Conservation (phyloP, 2,888 invertebrate genomes). For the Coenonympha glycerion region DNA sequence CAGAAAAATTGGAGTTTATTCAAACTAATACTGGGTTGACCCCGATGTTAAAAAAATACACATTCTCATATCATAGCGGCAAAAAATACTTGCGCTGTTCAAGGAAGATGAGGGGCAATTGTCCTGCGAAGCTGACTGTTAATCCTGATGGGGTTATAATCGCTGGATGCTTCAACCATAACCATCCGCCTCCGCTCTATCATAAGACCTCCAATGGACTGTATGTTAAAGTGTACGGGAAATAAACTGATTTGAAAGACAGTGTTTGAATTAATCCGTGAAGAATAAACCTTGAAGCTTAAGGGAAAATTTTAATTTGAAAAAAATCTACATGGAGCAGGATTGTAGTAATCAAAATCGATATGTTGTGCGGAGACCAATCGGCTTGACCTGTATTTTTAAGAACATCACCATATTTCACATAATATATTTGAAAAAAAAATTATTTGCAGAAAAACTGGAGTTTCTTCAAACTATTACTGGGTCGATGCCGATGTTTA, state of each 20-base stretch:
- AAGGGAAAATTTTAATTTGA: too few relatives aligned
- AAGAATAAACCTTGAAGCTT: too few relatives aligned
- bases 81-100: constrained; percentile 31
- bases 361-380: too few relatives aligned
- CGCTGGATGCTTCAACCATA: constrained; percentile 21
- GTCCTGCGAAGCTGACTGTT: constrained; percentile 30
- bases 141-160: constrained; percentile 20
- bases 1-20: constrained; percentile 1
- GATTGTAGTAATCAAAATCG: too few relatives aligned
- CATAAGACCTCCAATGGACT: constrained; percentile 16
- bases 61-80: constrained; percentile 7
- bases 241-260: background rate
- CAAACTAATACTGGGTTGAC: background rate
- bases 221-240: constrained; percentile 12
- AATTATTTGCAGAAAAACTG: background rate
- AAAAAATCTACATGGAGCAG: too few relatives aligned
- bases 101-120: constrained; percentile 25
- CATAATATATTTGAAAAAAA: too few relatives aligned
- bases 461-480: background rate
- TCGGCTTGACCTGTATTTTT: too few relatives aligned
- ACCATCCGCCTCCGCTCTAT: constrained; percentile 27
- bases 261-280: too few relatives aligned
- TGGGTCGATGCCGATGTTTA: background rate
- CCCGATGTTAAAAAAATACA: background rate
- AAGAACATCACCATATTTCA: too few relatives aligned